Percentiles rank a stretch among this genome's conserved stretches.
These are phyloP conservation scores for Shinisaurus crocodilurus DNA, from an alignment of 2,113 vertebrate genomes.

Conservation along the genomic window DNA sequence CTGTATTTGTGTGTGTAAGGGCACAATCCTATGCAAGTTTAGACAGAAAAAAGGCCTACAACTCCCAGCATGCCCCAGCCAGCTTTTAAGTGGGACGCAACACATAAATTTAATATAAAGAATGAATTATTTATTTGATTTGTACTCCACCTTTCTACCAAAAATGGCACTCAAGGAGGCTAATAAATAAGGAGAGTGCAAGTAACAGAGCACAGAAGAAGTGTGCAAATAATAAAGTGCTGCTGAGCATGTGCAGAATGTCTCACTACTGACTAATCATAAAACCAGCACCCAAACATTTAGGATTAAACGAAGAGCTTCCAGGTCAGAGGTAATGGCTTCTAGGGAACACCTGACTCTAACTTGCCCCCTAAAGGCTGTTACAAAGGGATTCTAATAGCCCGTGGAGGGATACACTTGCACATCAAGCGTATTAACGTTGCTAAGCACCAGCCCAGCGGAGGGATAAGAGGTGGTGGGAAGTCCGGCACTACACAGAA, in stretches of 20 bases:
- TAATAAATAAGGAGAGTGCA: not conserved
- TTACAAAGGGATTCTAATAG: not conserved
- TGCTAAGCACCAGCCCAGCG: not conserved
- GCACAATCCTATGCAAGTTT: too few relatives aligned
- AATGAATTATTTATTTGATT: too few relatives aligned
- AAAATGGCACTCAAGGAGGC: too few relatives aligned
- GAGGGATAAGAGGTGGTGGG: not conserved
- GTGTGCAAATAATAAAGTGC: not conserved
- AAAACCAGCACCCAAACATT: not conserved
- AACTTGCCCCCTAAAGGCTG: not conserved
- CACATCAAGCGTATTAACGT: fast-evolving
- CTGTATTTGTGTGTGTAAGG: too few relatives aligned
- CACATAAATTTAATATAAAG: too few relatives aligned
- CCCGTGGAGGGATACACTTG: not conserved
- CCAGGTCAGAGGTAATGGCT: not conserved
- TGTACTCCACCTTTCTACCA: too few relatives aligned
- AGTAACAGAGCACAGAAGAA: not conserved
- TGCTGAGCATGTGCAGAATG: not conserved
- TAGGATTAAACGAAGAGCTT: not conserved
- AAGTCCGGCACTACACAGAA: not conserved
- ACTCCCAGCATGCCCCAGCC: too few relatives aligned
- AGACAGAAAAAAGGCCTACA: too few relatives aligned
- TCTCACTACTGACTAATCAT: not conserved
- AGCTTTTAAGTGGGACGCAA: too few relatives aligned
- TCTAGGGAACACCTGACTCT: not conserved